A percentile compares a stretch with the other conserved stretches of the same genome.
phyloP scores from a whole-genome alignment of 1,140 invertebrate species.

The Propsilocerus akamusi region DNA sequence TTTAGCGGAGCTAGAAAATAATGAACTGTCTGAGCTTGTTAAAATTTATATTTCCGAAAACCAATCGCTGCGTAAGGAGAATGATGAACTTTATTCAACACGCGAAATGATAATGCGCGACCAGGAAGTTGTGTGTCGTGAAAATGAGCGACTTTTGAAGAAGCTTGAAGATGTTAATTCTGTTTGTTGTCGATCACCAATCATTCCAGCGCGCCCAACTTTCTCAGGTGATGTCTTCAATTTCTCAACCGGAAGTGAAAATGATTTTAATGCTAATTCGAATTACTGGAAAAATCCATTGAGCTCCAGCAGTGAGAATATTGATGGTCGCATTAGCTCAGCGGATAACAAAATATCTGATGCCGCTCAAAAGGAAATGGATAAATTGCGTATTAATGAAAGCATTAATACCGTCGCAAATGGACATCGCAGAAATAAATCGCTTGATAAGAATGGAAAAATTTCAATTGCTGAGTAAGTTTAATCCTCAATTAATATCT shows the following conservation, averaged over 20 bases:
- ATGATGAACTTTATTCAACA: slow-evolving; percentile 62
- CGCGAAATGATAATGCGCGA: slow-evolving; percentile 66
- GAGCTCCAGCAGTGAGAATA: slow-evolving; percentile 18
- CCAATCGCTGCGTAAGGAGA: slow-evolving; percentile 65
- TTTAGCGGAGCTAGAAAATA: slow-evolving; percentile 46
- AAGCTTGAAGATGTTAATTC: slow-evolving; percentile 75
- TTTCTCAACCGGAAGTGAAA: slow-evolving; percentile 22
- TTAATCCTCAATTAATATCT: no score
- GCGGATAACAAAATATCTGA: slow-evolving; percentile 25
- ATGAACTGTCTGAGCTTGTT: slow-evolving; percentile 52
- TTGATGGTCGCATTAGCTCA: slow-evolving; percentile 8
- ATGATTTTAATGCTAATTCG: slow-evolving; percentile 24
- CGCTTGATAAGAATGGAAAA: no score
- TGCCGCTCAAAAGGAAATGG: slow-evolving; percentile 35
- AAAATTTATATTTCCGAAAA: slow-evolving; percentile 72
- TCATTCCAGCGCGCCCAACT: slow-evolving; percentile 51
- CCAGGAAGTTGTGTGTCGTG: slow-evolving; percentile 73
- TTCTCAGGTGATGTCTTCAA: slow-evolving; percentile 39
- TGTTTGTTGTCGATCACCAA: slow-evolving; percentile 56
- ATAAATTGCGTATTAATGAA: slow-evolving; percentile 33
- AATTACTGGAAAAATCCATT: slow-evolving; percentile 56
- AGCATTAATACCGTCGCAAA: no score
- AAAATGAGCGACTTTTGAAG: slow-evolving; percentile 72
- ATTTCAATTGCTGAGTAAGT: no score
- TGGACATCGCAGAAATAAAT: no score